phyloP scores from a whole-genome alignment of 2,888 invertebrate species.

The Rhorus exstirpatorius region DNA sequence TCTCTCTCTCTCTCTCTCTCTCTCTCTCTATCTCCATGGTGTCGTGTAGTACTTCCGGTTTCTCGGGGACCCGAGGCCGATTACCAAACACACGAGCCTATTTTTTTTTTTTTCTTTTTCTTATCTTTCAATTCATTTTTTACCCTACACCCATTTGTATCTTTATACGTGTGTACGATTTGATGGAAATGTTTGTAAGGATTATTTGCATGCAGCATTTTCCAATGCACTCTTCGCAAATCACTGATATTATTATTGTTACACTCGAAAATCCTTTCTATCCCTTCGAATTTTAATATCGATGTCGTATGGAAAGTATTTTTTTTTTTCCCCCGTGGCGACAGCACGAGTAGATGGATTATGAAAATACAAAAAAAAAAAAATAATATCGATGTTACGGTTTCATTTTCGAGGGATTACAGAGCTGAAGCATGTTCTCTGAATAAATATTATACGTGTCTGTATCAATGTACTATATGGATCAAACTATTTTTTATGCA shows the following conservation, averaged over 20 bases:
- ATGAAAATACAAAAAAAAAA: no score
- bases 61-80: background rate
- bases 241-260: constrained; percentile 4
- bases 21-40: background rate
- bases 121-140: background rate
- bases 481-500: no score
- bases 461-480: no score
- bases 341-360: constrained; percentile 6
- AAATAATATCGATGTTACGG: background rate
- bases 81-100: background rate
- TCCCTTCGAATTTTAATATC: background rate
- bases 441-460: no score
- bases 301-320: background rate
- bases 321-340: constrained; percentile 3
- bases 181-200: constrained; percentile 25
- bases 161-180: constrained; percentile 1
- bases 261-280: background rate
- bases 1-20: no score
- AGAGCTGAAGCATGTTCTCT: constrained; percentile 48
- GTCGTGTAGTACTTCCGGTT: background rate
- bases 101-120: background rate
- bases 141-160: constrained; percentile 17
- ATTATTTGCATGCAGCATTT: constrained; percentile 43
- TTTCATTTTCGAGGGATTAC: constrained; percentile 41
- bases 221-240: constrained; percentile 1